Base-by-base conservation (phyloP, 2,113 vertebrate species). In the Lepidiolamprologus cunningtoni region DNA sequence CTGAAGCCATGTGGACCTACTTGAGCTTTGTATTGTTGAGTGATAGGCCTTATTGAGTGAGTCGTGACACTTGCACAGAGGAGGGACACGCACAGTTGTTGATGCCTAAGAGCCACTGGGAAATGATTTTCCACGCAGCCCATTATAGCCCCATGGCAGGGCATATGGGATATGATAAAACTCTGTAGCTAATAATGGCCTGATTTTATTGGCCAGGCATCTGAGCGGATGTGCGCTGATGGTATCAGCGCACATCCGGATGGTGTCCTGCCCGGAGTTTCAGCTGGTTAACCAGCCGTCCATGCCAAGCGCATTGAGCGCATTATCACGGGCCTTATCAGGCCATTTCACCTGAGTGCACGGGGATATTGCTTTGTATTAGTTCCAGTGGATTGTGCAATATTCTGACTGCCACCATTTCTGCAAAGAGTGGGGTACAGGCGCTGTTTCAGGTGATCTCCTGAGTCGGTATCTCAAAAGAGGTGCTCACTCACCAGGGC, bases 301-400 rank as follows among this genome's bases (percentile, higher is more conserved):
- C 16, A 33, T 33, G 16, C 57, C 57, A 19, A 33, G 23, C 3
- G 23, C 23, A 23, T 63, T 63, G 17, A 35, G 17, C 6, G 9
- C 58, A 63, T 35, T 63, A 5, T 2, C 31, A 35, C 0, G 14
- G 57, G 26, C 8, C 57, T 31, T 9, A 58, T 31, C 3, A 4
- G 9, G 9, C 31, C 6, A 35, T n/a, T 63, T 35, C 31, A n/a
- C 58, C 17, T 35, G 58, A 63, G 58, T n/a, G 17, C 31, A 63
- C 17, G 3, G 58, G 6, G 58, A 63, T 35, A n/a, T 63, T 33
- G 31, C 58, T 5, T 35, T 63, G 4, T 35, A 63, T 63, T 63
- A 0, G 17, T 35, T 63, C 4, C 2, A n/a, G 58, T 63, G 31
- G 58, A 63, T 63, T 63, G 0, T 63, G 17, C 58, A 35, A 63